These are phyloP conservation scores for Heterodera schachtii DNA, from an alignment of 1,140 invertebrate genomes.

Conservation along the genomic window DNA sequence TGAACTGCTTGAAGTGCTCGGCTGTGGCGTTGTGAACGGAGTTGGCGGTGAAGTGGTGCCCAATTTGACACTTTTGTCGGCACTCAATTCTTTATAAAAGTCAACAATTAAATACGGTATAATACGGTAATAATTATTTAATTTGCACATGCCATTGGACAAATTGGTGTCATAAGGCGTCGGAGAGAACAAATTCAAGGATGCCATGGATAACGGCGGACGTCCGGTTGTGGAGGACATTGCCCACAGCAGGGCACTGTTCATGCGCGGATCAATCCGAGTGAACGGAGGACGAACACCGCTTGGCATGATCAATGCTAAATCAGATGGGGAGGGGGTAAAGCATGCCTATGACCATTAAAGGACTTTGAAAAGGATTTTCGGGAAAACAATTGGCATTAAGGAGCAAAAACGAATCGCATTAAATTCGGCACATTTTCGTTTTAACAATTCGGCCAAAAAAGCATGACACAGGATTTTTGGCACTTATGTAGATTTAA, in stretches of 20 bases:
- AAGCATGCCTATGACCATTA: background rate
- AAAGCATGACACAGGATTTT: too few relatives aligned
- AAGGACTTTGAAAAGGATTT: too few relatives aligned
- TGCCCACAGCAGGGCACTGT: background rate
- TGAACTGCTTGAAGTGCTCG: background rate
- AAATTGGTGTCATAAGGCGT: background rate
- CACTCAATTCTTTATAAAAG: background rate
- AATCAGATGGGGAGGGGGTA: background rate
- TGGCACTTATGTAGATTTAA: too few relatives aligned
- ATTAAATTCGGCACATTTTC: too few relatives aligned
- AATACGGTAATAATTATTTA: background rate
- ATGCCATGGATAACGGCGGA: background rate
- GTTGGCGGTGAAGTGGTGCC: background rate
- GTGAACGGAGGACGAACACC: background rate
- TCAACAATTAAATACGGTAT: background rate
- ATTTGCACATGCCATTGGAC: background rate
- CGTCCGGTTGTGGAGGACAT: background rate
- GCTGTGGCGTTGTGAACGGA: background rate
- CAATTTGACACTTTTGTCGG: background rate
- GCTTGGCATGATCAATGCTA: background rate
- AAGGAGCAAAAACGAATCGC: too few relatives aligned
- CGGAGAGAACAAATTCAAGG: background rate
- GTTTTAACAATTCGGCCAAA: too few relatives aligned
- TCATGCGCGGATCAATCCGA: background rate
- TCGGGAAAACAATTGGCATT: too few relatives aligned